Conservation (phyloP, 2,888 invertebrate genomes). For the Drosophila koepferae region DNA sequence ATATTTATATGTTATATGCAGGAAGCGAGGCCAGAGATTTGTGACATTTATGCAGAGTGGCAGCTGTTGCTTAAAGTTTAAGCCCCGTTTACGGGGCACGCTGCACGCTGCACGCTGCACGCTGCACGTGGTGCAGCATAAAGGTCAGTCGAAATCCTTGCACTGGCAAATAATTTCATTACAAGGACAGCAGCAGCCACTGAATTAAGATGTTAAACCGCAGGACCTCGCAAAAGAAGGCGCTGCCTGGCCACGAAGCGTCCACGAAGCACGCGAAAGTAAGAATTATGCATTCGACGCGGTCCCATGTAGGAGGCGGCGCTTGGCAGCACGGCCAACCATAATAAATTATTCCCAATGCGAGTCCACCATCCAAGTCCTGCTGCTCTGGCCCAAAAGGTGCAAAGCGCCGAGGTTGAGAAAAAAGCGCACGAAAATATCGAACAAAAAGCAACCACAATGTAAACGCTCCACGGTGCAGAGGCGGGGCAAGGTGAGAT, state of each 20-base stretch:
- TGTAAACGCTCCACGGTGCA: constrained; percentile 7
- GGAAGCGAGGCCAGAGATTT: constrained; percentile 19
- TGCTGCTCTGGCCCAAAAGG: constrained; percentile 40
- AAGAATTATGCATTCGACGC: constrained; percentile 72
- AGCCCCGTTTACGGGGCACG: constrained; percentile 2
- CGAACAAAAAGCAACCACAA: constrained; percentile 50
- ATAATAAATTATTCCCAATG: constrained; percentile 75
- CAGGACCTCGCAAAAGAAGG: constrained; percentile 6
- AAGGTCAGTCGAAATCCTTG: constrained; percentile 35
- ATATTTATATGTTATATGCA: neutral
- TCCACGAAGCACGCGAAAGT: constrained; percentile 44
- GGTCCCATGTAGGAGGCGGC: constrained; percentile 1
- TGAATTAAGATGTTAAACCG: constrained; percentile 56
- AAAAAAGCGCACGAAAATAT: constrained; percentile 46
- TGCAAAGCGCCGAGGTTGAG: constrained; percentile 35
- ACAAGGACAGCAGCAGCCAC: constrained; percentile 50
- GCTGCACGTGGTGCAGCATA: constrained; percentile 12
- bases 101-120: neutral
- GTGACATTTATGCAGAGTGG: constrained; percentile 24
- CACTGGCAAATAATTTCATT: constrained; percentile 77
- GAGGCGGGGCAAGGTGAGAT: neutral
- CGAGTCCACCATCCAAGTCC: constrained; percentile 42
- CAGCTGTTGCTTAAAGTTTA: constrained; percentile 26
- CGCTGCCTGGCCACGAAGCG: constrained; percentile 29
- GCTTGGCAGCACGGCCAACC: constrained; percentile 39